A percentile compares a stretch with the other conserved stretches of the same genome.
Conservation (phyloP, 1,140 invertebrate genomes). For the Monochamus saltuarius region DNA sequence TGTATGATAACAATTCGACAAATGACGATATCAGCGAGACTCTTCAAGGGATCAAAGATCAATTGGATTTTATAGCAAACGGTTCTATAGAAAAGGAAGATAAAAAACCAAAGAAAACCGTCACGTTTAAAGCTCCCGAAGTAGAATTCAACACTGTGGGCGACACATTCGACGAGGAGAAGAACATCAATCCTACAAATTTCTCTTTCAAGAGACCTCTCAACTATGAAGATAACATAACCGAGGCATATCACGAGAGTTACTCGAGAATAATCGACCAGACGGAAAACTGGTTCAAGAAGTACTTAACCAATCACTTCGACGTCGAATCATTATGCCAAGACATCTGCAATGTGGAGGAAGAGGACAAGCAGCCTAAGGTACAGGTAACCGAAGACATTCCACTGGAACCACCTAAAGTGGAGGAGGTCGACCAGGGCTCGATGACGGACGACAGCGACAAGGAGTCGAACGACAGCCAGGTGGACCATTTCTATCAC, state of each 20-base stretch:
- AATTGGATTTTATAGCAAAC: conserved; percentile 25
- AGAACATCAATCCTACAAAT: not conserved
- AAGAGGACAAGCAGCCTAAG: not conserved
- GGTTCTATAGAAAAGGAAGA: not conserved
- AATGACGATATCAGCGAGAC: conserved; percentile 30
- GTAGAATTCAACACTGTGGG: no score
- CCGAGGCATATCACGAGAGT: no score
- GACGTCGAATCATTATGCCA: not conserved
- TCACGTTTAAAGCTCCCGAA: no score
- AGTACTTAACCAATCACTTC: not conserved
- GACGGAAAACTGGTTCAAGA: not conserved
- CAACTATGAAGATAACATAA: no score
- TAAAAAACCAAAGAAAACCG: not conserved
- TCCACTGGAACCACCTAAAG: no score
- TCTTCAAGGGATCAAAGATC: conserved; percentile 20
- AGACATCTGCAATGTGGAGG: not conserved
- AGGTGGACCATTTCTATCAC: no score
- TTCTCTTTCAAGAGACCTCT: no score
- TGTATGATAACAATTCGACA: conserved; percentile 25
- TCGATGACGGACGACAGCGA: not conserved
- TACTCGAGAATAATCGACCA: not conserved
- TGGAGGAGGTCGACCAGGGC: not conserved
- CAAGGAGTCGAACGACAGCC: not conserved
- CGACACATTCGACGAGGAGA: not conserved
- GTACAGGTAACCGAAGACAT: not conserved